Evolutionary conservation across 1,140 invertebrate genomes (phyloP).

Genomic region (Tetramorium parvispinum): DNA sequence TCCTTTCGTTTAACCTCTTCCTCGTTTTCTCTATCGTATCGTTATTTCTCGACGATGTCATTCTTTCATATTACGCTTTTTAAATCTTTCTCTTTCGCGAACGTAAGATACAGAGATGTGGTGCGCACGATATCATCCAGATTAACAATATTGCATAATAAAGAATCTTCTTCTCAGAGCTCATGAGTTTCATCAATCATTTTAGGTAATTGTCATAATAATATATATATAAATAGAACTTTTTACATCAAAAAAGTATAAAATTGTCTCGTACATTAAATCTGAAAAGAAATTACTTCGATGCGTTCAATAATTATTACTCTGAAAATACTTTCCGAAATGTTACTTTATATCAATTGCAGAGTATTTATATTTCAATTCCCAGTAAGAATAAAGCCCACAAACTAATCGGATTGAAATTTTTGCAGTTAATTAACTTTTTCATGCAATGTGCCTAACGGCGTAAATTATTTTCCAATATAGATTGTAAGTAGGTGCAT

Average conservation of each 20-base stretch:
- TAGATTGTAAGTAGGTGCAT: background rate
- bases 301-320: background rate
- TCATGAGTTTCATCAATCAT: background rate
- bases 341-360: background rate
- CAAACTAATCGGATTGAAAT: slow-evolving; percentile 31
- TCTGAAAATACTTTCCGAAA: background rate
- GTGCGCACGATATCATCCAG: background rate
- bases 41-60: background rate
- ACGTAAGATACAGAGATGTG: background rate
- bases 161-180: background rate
- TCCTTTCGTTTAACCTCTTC: background rate
- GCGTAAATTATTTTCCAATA: slow-evolving; percentile 22
- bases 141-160: background rate
- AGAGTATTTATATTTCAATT: slow-evolving; percentile 25
- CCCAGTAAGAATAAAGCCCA: background rate
- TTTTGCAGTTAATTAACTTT: slow-evolving; percentile 26
- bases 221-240: background rate
- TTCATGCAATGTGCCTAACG: background rate
- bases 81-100: background rate
- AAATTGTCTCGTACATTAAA: background rate
- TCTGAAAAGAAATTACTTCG: background rate
- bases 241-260: background rate
- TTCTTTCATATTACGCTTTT: slow-evolving; percentile 1
- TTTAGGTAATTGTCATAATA: background rate
- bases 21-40: background rate